These are phyloP conservation scores for Porites australiensis DNA, from an alignment of 64 coral and sea anemone genomes.

Conservation along the genomic window DNA sequence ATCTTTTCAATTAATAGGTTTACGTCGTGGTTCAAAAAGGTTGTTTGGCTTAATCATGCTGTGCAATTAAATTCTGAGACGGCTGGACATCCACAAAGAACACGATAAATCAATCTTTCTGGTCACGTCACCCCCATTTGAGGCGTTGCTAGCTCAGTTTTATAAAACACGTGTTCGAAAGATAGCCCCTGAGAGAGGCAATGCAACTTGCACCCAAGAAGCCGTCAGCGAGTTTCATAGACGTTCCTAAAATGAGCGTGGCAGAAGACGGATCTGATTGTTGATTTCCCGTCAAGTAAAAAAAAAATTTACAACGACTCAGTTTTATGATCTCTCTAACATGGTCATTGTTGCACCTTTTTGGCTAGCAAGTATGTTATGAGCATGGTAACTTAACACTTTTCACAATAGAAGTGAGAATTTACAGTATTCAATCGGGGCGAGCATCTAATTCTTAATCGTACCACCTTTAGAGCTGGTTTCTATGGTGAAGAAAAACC, in stretches of 20 bases:
- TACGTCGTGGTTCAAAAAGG: too few species aligned
- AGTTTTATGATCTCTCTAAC: too few species aligned
- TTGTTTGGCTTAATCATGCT: neutral
- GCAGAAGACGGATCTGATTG: too few species aligned
- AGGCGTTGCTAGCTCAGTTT: neutral
- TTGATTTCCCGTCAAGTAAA: too few species aligned
- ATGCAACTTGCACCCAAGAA: neutral
- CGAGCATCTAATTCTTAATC: neutral
- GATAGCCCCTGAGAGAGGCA: neutral
- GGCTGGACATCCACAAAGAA: neutral
- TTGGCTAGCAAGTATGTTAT: neutral
- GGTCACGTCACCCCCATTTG: neutral
- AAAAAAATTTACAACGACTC: too few species aligned
- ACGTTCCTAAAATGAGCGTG: neutral
- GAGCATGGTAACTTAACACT: neutral
- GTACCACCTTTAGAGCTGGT: neutral
- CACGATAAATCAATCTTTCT: neutral
- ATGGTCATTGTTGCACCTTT: too few species aligned
- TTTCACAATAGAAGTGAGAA: slow-evolving; percentile 21
- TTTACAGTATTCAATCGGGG: neutral
- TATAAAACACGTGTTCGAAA: slow-evolving; percentile 17
- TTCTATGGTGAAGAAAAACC: slow-evolving; percentile 36
- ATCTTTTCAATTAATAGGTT: too few species aligned
- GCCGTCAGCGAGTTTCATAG: neutral
- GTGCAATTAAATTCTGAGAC: neutral